Percentiles rank a stretch among this genome's conserved stretches.
phyloP scores from a whole-genome alignment of 2,797 vertebrate species.

The Gorsachius magnificus region DNA sequence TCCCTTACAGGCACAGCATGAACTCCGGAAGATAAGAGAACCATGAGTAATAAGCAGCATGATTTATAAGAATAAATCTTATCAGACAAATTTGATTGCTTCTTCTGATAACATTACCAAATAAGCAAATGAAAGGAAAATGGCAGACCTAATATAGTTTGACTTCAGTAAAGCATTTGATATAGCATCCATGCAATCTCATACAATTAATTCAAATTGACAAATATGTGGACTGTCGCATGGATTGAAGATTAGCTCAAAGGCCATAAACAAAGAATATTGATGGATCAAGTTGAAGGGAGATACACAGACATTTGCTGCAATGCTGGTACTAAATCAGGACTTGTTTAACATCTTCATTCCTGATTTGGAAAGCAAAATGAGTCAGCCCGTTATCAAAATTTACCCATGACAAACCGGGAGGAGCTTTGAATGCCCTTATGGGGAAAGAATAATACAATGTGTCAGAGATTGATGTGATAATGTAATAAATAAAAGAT shows the following conservation, averaged over 20 bases:
- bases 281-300: slow-evolving; percentile 46
- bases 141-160: slow-evolving; percentile 65
- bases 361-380: not conserved
- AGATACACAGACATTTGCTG: not conserved
- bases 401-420: not conserved
- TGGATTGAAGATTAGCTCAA: slow-evolving; percentile 67
- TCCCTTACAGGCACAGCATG: not conserved
- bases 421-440: not conserved
- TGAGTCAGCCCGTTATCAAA: not conserved
- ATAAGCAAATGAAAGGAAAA: slow-evolving; percentile 69
- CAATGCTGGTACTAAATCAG: slow-evolving; percentile 17
- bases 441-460: not conserved
- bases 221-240: slow-evolving; percentile 61
- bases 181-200: slow-evolving; percentile 61
- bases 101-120: slow-evolving; percentile 68
- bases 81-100: slow-evolving; percentile 69
- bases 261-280: slow-evolving; percentile 65
- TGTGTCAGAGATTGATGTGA: not conserved
- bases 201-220: slow-evolving; percentile 73
- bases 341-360: slow-evolving; percentile 14
- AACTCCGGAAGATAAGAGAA: not conserved
- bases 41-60: slow-evolving; percentile 26
- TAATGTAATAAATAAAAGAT: slow-evolving; percentile 16
- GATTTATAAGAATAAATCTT: slow-evolving; percentile 64
- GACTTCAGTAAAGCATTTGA: slow-evolving; percentile 66